Base-by-base conservation (phyloP, 2,113 vertebrate species). In the Deroptyus accipitrinus region DNA sequence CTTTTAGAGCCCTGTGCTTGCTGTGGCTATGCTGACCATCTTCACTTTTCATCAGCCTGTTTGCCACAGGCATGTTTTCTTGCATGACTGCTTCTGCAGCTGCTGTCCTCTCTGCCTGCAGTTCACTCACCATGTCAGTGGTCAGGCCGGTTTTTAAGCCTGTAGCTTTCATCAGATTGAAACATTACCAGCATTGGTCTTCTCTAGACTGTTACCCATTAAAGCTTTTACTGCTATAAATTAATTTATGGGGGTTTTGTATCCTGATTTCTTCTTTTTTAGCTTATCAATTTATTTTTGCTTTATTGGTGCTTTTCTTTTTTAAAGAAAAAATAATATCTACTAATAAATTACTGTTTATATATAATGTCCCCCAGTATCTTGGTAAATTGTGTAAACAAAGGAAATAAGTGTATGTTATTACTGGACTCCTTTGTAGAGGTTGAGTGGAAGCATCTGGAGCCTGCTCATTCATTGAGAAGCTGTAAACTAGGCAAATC, bases 131-230 rank as follows among this genome's bases (percentile, higher is more conserved):
- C 4, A 1, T 15, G 3, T 9, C 4, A 0, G 13, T 30, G 54
- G 31, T 25, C 55, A 62, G 20, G 52, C 35, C 24, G 35, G 39
- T n/a, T 86, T 90, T 78, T 42, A 79, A 87, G 19, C 4, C 20
- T 0, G 0, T 5, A 2, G 8, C 46, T 76, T 82, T 82, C 4
- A 1, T 75, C 72, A 73, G 6, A 42, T 12, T 48, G 44, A 73
- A 70, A 64, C 3, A 0, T 67, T 81, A 68, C 17, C 23, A 16
- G 13, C 4, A 0, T 41, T 55, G 11, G 4, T 68, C 49, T 79
- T 83, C 52, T 18, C 16, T 10, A 59, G 28, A n/a, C 4, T 49
- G 44, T 3, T 27, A 70, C 20, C 30, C 31, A 6, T 37, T 67
- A 85, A 31, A 66, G 27, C 31, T 39, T 39, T 73, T 64, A 8